These are phyloP conservation scores for Eilema sororculum DNA, from an alignment of 2,888 invertebrate species.

Conservation along the genomic window DNA sequence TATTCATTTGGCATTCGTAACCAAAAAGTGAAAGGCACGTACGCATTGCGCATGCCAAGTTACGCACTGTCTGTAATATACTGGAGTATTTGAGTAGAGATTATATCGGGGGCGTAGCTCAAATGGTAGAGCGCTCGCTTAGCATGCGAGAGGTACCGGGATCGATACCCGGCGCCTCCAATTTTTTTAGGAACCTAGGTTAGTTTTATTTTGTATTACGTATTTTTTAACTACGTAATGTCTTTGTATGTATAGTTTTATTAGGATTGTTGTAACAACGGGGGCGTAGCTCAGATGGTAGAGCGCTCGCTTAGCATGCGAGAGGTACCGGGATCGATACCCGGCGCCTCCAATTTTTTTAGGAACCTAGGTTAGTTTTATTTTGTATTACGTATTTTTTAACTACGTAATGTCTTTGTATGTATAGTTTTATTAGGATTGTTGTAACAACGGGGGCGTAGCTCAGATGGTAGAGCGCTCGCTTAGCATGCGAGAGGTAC, in stretches of 20 bases:
- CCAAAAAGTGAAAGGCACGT: conserved; percentile 51
- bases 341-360: conserved; percentile 60
- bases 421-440: neutral
- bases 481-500: conserved; percentile 88
- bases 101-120: conserved; percentile 79
- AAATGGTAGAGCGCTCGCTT: conserved; percentile 88
- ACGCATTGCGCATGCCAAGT: conserved; percentile 36
- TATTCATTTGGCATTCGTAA: conserved; percentile 13
- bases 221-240: conserved; percentile 32
- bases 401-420: conserved; percentile 30
- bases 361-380: neutral
- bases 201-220: neutral
- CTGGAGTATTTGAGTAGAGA: conserved; percentile 21
- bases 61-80: conserved; percentile 20
- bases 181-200: conserved; percentile 4
- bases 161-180: conserved; percentile 69
- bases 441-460: conserved; percentile 71
- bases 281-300: conserved; percentile 87
- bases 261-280: conserved; percentile 32
- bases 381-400: conserved; percentile 1
- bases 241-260: neutral
- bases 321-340: conserved; percentile 83
- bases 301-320: conserved; percentile 88
- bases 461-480: conserved; percentile 88
- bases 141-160: conserved; percentile 87